Conservation (phyloP, 2,113 vertebrate species). For the Mirounga angustirostris region DNA sequence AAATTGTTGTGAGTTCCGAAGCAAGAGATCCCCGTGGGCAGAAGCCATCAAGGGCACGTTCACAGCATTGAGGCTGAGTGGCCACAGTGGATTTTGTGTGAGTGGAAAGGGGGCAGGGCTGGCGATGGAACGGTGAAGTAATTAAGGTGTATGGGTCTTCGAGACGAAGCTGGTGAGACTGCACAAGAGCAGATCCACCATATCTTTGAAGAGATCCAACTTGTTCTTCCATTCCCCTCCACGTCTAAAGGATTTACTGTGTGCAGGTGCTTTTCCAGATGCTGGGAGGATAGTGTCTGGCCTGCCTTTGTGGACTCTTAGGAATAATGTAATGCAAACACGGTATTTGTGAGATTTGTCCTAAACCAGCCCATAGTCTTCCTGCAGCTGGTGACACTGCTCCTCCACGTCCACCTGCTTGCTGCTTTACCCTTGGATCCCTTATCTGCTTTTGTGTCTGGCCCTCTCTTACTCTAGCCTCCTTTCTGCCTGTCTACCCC, state of each 20-base stretch:
- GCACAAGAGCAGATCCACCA: rapidly evolving
- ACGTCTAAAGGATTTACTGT: background rate
- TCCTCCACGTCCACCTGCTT: rapidly evolving
- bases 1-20: background rate
- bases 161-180: background rate
- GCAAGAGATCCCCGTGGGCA: background rate
- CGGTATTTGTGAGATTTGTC: rapidly evolving
- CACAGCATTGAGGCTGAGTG: background rate
- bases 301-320: background rate
- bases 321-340: rapidly evolving
- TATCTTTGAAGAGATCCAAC: background rate
- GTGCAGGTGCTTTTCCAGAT: background rate
- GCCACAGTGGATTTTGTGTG: background rate
- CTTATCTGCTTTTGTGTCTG: background rate
- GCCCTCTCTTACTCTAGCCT: background rate
- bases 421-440: rapidly evolving
- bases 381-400: no score
- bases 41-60: background rate
- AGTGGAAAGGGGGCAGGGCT: background rate
- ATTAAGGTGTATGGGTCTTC: rapidly evolving
- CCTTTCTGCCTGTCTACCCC: background rate
- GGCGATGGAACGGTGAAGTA: rapidly evolving
- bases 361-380: background rate
- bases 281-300: no score
- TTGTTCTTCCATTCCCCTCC: background rate